Base-by-base conservation (phyloP, 2,888 invertebrate species). In the Amphiduros pacificus region DNA sequence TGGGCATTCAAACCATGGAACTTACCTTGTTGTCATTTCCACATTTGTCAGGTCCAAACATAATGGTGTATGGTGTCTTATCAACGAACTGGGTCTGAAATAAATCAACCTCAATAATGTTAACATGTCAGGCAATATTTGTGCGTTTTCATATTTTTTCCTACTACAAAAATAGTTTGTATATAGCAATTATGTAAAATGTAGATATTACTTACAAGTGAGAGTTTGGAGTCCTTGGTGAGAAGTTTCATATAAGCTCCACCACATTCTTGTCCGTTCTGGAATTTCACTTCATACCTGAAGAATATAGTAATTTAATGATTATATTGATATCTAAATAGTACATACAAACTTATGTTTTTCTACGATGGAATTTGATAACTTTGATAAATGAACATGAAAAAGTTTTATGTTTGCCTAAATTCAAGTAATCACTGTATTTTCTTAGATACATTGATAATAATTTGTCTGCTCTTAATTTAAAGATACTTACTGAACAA, bases 41-140 rank as follows among this genome's bases (percentile, higher is more conserved):
- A 84, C 99, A 99, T 84, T 97, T 99, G 86, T 99, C 99, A 9
- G 98, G 98, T 0, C 99, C 99, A 85, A 99, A 99, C 99, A 99
- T 99, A 76, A 99, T 94, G 1, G 95, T 93, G 85, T 98, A 99
- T 0, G 95, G 91, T 0, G 97, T 95, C 84, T 94, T 95, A 85
- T 99, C 98, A 82, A 92, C 88, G 85, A 98, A 95, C 77, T 89
- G 86, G 69, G 88, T 89, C 80, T 85, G 77, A 59, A 75, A n/a
- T n/a, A n/a, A n/a, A n/a, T n/a, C n/a, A n/a, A n/a, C n/a, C n/a
- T n/a, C n/a, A n/a, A n/a, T n/a, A n/a, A n/a, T n/a, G n/a, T n/a
- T n/a, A n/a, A n/a, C n/a, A n/a, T n/a, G n/a, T n/a, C n/a, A n/a
- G n/a, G n/a, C n/a, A n/a, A n/a, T n/a, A n/a, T n/a, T n/a, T n/a